A percentile compares a stretch with the other conserved stretches of the same genome.
These are phyloP conservation scores for Pseudomyrmex gracilis DNA, from an alignment of 1,140 invertebrate species.

Conservation along the genomic window DNA sequence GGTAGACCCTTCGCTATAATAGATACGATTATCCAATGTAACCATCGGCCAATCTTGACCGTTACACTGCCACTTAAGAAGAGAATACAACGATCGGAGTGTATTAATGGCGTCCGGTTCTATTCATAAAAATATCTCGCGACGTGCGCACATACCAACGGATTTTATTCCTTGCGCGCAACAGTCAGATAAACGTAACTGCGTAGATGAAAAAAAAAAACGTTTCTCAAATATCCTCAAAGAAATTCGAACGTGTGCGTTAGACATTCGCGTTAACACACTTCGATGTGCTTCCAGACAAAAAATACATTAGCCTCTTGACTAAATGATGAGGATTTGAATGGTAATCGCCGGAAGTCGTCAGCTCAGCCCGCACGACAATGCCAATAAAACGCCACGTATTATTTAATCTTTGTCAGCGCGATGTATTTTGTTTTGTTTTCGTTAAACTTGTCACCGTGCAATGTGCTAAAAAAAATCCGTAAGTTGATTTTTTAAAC, in stretches of 20 bases:
- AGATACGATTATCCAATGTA: slow-evolving; percentile 78
- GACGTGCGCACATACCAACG: no score
- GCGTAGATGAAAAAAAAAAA: no score
- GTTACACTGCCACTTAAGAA: slow-evolving; percentile 24
- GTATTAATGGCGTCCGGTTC: no score
- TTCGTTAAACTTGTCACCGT: not conserved
- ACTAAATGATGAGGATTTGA: slow-evolving; percentile 10
- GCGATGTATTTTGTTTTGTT: not conserved
- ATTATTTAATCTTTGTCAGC: slow-evolving; percentile 19
- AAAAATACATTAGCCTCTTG: slow-evolving; percentile 20
- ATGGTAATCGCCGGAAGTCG: not conserved
- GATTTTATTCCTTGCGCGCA: no score
- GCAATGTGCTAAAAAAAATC: not conserved
- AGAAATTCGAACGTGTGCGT: no score
- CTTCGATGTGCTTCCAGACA: slow-evolving; percentile 16
- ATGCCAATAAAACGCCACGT: not conserved
- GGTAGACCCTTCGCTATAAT: slow-evolving; percentile 64
- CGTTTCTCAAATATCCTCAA: no score
- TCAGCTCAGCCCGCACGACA: not conserved
- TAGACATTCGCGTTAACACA: no score
- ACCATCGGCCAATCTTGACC: slow-evolving; percentile 69
- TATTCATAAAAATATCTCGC: no score
- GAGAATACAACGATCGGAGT: not conserved
- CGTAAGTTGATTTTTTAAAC: not conserved
- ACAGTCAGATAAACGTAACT: no score